Conservation (phyloP, 2,113 vertebrate species). For the Sinosuthora webbiana region DNA sequence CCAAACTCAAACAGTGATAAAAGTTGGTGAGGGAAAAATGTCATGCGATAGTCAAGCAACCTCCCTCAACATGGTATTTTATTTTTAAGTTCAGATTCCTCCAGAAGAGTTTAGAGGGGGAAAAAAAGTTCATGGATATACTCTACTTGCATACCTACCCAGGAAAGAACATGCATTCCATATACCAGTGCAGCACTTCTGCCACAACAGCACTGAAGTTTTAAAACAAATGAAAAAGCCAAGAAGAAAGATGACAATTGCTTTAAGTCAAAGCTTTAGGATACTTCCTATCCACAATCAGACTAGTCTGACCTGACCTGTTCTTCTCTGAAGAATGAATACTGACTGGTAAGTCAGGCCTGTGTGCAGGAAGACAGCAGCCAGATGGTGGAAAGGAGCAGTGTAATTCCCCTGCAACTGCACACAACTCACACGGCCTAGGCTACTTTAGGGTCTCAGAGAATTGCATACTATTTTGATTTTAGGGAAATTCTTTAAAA, state of each 20-base stretch:
- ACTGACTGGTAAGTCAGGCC: conserved; percentile 4
- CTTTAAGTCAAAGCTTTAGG: neutral
- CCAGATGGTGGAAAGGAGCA: neutral
- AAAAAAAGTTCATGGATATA: accelerated
- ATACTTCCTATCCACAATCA: neutral
- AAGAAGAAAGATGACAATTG: neutral
- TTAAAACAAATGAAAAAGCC: neutral
- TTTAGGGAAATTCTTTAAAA: neutral
- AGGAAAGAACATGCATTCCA: neutral
- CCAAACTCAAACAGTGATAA: neutral
- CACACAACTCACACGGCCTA: accelerated
- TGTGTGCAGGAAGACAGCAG: neutral
- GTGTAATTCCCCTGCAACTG: neutral
- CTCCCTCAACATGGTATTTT: neutral
- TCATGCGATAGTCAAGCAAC: neutral
- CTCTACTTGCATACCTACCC: neutral
- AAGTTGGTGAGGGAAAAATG: neutral
- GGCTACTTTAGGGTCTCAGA: neutral
- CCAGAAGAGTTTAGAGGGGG: neutral
- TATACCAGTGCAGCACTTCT: neutral
- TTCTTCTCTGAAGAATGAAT: conserved; percentile 5
- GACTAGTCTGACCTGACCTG: conserved; percentile 6
- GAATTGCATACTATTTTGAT: neutral
- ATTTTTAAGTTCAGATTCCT: neutral
- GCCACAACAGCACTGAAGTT: neutral